phyloP scores from a whole-genome alignment of 2,113 vertebrate genomes.

The Entelurus aequoreus region DNA sequence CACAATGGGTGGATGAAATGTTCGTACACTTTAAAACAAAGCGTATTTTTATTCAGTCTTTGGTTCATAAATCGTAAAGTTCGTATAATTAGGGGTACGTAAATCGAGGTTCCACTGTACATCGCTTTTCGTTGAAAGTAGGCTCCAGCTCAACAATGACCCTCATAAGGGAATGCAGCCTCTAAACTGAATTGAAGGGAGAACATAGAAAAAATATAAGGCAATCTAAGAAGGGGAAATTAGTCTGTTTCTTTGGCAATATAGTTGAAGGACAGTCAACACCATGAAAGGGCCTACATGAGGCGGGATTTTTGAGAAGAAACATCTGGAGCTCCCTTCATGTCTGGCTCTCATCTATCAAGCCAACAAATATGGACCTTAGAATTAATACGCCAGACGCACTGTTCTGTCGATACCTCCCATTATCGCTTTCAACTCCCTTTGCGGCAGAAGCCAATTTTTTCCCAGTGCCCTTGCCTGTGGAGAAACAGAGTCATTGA shows the following conservation, averaged over 20 bases:
- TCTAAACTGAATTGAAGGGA: too few relatives aligned
- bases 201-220: not conserved
- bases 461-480: conserved; percentile 51
- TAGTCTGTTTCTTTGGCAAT: conserved; percentile 10
- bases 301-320: conserved; percentile 10
- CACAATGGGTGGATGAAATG: too few relatives aligned
- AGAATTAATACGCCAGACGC: conserved; percentile 57
- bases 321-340: conserved; percentile 46
- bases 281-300: conserved; percentile 2
- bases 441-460: conserved; percentile 52
- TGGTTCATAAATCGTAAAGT: too few relatives aligned
- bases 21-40: too few relatives aligned
- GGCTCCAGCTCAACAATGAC: too few relatives aligned
- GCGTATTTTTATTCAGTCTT: too few relatives aligned
- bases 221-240: conserved; percentile 3
- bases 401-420: conserved; percentile 58
- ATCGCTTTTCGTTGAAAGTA: too few relatives aligned
- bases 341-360: conserved; percentile 66
- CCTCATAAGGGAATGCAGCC: too few relatives aligned
- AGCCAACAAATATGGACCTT: conserved; percentile 31
- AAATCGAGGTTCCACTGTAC: too few relatives aligned
- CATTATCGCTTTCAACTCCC: conserved; percentile 57
- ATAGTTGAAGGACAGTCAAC: conserved; percentile 10
- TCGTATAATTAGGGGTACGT: too few relatives aligned
- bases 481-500: conserved; percentile 37